Conservation (phyloP, 2,888 invertebrate species). For the Caenorhabditis uteleia region DNA sequence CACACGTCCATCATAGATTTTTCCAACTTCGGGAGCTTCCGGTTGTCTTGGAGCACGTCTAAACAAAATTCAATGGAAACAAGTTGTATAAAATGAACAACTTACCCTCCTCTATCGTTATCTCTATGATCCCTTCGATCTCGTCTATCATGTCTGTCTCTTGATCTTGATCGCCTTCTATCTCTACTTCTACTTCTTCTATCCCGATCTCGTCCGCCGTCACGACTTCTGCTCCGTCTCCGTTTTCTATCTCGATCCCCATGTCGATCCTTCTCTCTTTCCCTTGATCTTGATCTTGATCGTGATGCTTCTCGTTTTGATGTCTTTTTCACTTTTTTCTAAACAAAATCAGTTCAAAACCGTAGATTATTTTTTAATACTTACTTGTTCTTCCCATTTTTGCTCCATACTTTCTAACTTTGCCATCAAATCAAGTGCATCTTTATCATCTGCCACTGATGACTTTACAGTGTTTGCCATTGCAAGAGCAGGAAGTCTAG, state of each 20-base stretch:
- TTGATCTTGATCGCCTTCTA: constrained; percentile 23
- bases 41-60: constrained; percentile 4
- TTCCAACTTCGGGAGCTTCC: constrained; percentile 73
- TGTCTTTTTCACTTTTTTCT: constrained; percentile 12
- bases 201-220: constrained; percentile 29
- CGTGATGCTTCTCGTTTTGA: neutral
- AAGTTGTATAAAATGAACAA: neutral
- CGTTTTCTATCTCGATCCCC: constrained; percentile 10
- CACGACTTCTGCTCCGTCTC: constrained; percentile 33
- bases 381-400: constrained; percentile 57
- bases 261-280: constrained; percentile 9
- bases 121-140: constrained; percentile 24
- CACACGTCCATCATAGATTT: constrained; percentile 90
- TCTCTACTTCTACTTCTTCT: constrained; percentile 16
- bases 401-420: constrained; percentile 71
- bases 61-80: neutral
- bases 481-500: constrained; percentile 70
- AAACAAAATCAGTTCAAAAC: too few relatives aligned
- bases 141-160: constrained; percentile 14
- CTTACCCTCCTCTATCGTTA: constrained; percentile 12
- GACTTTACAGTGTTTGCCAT: constrained; percentile 72
- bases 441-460: constrained; percentile 10
- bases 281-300: constrained; percentile 3
- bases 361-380: neutral
- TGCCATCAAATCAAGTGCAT: constrained; percentile 70